Evolutionary conservation across 2,888 invertebrate genomes (phyloP).

Genomic region (Apodemia duryi): DNA sequence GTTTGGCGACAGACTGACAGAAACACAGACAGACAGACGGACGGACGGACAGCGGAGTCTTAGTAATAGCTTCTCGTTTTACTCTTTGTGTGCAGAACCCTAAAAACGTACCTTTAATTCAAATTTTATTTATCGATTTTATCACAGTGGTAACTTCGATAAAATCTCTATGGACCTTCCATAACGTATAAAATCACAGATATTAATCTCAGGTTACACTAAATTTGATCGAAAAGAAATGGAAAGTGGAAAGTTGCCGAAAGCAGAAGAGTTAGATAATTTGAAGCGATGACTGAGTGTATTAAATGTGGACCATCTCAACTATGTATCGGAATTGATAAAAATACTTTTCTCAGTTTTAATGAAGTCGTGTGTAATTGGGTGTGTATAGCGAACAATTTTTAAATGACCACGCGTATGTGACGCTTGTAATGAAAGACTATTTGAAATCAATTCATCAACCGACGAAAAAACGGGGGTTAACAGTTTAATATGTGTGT

Average conservation of each 20-base stretch:
- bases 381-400: not conserved
- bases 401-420: too few species aligned
- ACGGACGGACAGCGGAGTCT: too few species aligned
- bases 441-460: too few species aligned
- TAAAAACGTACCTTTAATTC: not conserved
- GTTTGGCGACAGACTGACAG: too few species aligned
- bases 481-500: too few species aligned
- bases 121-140: not conserved
- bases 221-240: constrained; percentile 43
- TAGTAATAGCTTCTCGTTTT: too few species aligned
- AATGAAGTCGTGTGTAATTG: constrained; percentile 21
- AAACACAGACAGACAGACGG: too few species aligned
- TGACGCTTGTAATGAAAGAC: too few species aligned
- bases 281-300: constrained; percentile 35
- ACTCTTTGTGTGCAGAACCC: too few species aligned
- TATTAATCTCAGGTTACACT: constrained; percentile 23
- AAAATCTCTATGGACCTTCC: not conserved
- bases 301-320: constrained; percentile 29
- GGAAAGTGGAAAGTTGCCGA: constrained; percentile 34
- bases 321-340: constrained; percentile 24
- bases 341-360: constrained; percentile 26
- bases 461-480: too few species aligned
- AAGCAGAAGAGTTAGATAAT: constrained; percentile 34
- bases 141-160: not conserved
- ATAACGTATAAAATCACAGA: not conserved